Percentiles rank a stretch among this genome's conserved stretches.
Evolutionary conservation across 92 coral and sea anemone genomes (phyloP).

Genomic region (Paragorgia papillata): DNA sequence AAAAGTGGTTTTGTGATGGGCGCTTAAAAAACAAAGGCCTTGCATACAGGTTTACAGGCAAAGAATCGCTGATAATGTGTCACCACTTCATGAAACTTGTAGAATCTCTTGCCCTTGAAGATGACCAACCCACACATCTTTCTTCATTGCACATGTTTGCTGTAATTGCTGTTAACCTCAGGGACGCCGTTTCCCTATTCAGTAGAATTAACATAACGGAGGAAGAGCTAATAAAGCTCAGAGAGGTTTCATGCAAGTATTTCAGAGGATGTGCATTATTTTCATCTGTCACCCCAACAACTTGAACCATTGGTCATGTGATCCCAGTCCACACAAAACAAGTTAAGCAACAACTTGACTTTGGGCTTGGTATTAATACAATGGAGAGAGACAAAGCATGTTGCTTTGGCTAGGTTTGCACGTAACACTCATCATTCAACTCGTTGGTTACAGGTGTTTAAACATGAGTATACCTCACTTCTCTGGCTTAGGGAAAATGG

Average conservation of each 20-base stretch:
- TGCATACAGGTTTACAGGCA: slow-evolving; percentile 63
- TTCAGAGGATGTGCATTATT: slow-evolving; percentile 57
- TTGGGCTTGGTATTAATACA: slow-evolving; percentile 59
- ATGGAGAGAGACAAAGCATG: slow-evolving; percentile 58
- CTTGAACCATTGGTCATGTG: slow-evolving; percentile 61
- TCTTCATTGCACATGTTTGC: slow-evolving; percentile 22
- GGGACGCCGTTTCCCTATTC: slow-evolving; percentile 63
- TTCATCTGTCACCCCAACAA: slow-evolving; percentile 57
- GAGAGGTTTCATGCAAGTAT: slow-evolving; percentile 25
- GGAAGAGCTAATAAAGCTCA: slow-evolving; percentile 13
- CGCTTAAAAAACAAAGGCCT: slow-evolving; percentile 44
- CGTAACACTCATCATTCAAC: slow-evolving; percentile 51
- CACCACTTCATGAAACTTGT: slow-evolving; percentile 56
- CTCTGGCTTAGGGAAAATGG: too few relatives aligned
- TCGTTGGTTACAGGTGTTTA: slow-evolving; percentile 64
- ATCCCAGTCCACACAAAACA: slow-evolving; percentile 57
- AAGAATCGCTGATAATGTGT: slow-evolving; percentile 56
- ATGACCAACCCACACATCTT: slow-evolving; percentile 47
- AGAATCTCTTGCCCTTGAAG: slow-evolving; percentile 39
- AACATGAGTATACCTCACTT: slow-evolving; percentile 63
- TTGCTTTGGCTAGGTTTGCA: slow-evolving; percentile 57
- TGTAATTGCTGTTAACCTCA: slow-evolving; percentile 51
- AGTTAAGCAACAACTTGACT: slow-evolving; percentile 40
- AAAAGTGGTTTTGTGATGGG: slow-evolving; percentile 63
- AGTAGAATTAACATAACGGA: slow-evolving; percentile 56